Conservation (phyloP, 2,888 invertebrate genomes). For the Diplazon laetatorius region DNA sequence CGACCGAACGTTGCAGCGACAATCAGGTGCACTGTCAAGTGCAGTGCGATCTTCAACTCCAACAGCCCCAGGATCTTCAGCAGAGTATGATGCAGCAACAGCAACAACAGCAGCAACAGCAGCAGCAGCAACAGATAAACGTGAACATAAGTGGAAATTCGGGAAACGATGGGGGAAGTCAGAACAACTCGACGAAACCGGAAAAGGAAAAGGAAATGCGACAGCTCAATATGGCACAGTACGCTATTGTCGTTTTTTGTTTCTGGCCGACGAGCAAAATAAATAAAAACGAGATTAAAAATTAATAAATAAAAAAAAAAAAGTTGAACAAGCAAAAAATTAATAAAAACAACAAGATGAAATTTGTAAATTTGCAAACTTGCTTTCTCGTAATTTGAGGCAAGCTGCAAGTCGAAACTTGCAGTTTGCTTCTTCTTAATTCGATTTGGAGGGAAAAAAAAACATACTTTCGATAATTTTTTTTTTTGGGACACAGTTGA, state of each 20-base stretch:
- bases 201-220: slow-evolving; percentile 80
- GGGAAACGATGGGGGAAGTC: slow-evolving; percentile 73
- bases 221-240: slow-evolving; percentile 81
- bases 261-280: too few relatives aligned
- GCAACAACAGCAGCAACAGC: slow-evolving; percentile 85
- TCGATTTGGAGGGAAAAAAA: too few relatives aligned
- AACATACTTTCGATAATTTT: too few relatives aligned
- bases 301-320: too few relatives aligned
- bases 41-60: slow-evolving; percentile 82
- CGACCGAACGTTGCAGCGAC: slow-evolving; percentile 79
- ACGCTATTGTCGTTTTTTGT: slow-evolving; percentile 59
- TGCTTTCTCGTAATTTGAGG: too few relatives aligned
- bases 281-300: too few relatives aligned
- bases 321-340: too few relatives aligned
- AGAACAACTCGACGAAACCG: slow-evolving; percentile 75
- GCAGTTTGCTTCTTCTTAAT: too few relatives aligned
- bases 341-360: too few relatives aligned
- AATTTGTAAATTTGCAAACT: too few relatives aligned
- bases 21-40: slow-evolving; percentile 82
- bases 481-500: too few relatives aligned
- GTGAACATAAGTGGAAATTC: slow-evolving; percentile 76
- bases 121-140: slow-evolving; percentile 81
- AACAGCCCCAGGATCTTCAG: slow-evolving; percentile 80
- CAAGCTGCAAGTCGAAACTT: too few relatives aligned
- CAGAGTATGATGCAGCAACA: slow-evolving; percentile 83